A percentile compares a stretch with the other conserved stretches of the same genome.
Conservation (phyloP, 2,888 invertebrate genomes). For the Apodemia hepburni region DNA sequence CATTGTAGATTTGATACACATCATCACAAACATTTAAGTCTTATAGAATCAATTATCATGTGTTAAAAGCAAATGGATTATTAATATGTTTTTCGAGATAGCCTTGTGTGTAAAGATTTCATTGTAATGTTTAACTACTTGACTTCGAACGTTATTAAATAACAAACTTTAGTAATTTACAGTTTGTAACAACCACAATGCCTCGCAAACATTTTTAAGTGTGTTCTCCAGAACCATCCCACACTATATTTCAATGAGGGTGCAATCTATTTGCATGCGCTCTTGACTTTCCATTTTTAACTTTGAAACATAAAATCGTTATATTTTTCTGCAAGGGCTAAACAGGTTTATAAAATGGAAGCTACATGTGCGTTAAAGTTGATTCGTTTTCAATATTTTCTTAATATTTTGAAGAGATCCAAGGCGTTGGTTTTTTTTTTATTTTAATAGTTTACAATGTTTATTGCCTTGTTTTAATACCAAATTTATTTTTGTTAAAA, state of each 20-base stretch:
- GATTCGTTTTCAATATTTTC: no score
- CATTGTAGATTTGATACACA: slow-evolving; percentile 59
- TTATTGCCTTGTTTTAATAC: neutral
- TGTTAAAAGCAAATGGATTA: slow-evolving; percentile 39
- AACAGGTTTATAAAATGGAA: no score
- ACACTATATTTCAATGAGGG: slow-evolving; percentile 18
- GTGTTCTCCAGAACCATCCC: slow-evolving; percentile 35
- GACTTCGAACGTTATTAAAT: slow-evolving; percentile 28
- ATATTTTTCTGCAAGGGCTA: neutral
- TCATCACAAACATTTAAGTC: slow-evolving; percentile 51
- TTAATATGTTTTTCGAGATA: slow-evolving; percentile 34
- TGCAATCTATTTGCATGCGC: neutral
- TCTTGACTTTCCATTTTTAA: neutral
- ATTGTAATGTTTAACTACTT: neutral
- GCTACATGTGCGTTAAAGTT: no score
- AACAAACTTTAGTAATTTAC: slow-evolving; percentile 61
- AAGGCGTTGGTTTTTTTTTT: no score
- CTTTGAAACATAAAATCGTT: no score
- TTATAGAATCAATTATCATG: slow-evolving; percentile 43
- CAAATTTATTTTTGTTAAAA: neutral
- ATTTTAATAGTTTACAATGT: no score
- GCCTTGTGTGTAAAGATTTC: slow-evolving; percentile 29
- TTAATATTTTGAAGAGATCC: no score
- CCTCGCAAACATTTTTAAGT: slow-evolving; percentile 47
- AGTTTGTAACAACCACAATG: slow-evolving; percentile 53